These are phyloP conservation scores for Camponotus vicinus DNA, from an alignment of 1,140 invertebrate genomes.

Conservation along the genomic window DNA sequence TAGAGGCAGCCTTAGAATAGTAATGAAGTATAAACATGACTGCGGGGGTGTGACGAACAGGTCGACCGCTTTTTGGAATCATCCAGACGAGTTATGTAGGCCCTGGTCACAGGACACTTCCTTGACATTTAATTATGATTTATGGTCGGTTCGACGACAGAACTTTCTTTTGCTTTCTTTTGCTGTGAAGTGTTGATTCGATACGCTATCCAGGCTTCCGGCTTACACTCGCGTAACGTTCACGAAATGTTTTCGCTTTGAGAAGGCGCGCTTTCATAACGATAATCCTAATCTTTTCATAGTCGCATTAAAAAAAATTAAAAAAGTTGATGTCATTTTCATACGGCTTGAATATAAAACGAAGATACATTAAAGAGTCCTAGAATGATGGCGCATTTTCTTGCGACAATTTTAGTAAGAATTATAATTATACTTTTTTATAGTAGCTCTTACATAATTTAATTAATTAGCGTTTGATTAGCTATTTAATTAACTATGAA, in stretches of 20 bases:
- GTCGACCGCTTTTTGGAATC: conserved; percentile 74
- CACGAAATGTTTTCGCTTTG: conserved; percentile 47
- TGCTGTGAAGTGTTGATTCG: conserved; percentile 65
- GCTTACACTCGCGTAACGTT: conserved; percentile 20
- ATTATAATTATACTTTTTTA: background rate
- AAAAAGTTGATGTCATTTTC: conserved; percentile 10
- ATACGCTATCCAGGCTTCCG: conserved; percentile 35
- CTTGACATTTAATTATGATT: conserved; percentile 83
- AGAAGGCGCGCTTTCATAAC: conserved; percentile 1
- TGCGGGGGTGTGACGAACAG: conserved; percentile 76
- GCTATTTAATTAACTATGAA: background rate
- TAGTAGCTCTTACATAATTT: background rate
- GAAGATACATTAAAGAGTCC: background rate
- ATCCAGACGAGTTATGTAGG: conserved; percentile 70
- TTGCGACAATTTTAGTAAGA: background rate
- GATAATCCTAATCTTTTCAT: conserved; percentile 40
- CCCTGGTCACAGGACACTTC: conserved; percentile 73
- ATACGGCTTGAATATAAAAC: background rate
- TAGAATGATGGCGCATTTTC: background rate
- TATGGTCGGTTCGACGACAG: conserved; percentile 73
- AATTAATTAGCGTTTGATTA: conserved; percentile 12
- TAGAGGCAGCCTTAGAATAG: conserved; percentile 62
- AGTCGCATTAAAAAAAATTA: background rate
- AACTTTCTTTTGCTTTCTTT: conserved; percentile 60
- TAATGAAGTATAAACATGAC: conserved; percentile 70